Base-by-base conservation (phyloP, 1,140 invertebrate species). In the Gerris buenoi region DNA sequence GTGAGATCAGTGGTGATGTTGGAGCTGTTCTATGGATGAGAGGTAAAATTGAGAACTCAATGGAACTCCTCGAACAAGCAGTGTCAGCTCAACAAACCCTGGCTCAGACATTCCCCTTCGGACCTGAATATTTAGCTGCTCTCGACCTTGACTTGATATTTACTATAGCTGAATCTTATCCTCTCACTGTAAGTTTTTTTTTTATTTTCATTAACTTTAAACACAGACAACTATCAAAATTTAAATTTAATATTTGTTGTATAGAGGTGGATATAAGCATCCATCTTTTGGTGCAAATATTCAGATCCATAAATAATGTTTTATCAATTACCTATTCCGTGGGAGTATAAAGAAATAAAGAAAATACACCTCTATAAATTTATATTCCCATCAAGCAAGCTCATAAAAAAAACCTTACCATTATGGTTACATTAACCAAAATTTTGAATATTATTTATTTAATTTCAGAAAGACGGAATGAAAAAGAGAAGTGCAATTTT, bases 111-210 rank as follows among this genome's bases (percentile, higher is more conserved):
- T 75, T 86, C 61, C 81, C 86, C 0, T 90, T 89, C 72, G 89
- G 92, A 25, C 79, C 86, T 15, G 76, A 84, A 1, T 96, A 95
- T 74, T 79, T 94, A 5, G 79, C 82, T 18, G 74, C 79, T 33
- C 77, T 98, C 26, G 89, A 97, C 80, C 89, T 93, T 1, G 89
- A 93, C 77, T 89, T 97, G 71, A 79, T 95, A 25, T 75, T 94
- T 13, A 84, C 91, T 69, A 81, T 96, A 10, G 85, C 87, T 10
- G 83, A 86, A 70, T 86, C 91, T 72, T 88, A 90, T 72, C 87
- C 90, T 1, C 81, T 85, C 33, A 62, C 27, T 2, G 71, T 72
- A 68, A 72, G 65, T 72, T 25, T 58, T 15, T n/a, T 67, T 28
- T n/a, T 61, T 33, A 3, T 61, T 5, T 25, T 28, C n/a, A n/a